Evolutionary conservation across 2,888 invertebrate species (phyloP), one percentile per base, ranked within the genome.

Genomic region (Protonemura montana): DNA sequence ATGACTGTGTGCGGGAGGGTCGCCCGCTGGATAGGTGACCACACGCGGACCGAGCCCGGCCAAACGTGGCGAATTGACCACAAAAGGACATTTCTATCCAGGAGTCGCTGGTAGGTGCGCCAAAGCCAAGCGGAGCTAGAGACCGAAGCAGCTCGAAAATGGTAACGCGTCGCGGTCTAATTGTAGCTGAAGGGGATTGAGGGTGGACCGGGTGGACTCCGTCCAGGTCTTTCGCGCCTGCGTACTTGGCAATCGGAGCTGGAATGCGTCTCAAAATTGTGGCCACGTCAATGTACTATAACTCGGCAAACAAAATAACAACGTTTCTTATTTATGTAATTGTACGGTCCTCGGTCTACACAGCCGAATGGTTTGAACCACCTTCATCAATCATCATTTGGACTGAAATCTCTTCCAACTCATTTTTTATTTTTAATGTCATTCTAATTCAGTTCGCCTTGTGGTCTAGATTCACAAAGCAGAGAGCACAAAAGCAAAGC

Each of bases 51-150:
- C 78, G 13, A 7, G 5, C 5, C 25, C 1, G 78, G n/a, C n/a
- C 78, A 10, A 78, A 81, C 81, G 81, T 30, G 21, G 30, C 81
- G 81, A 81, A 81, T 81, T 81, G 81, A 81, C 81, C 81, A 81
- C 81, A 81, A 81, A 81, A 81, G 81, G 81, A 81, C 81, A 81
- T 81, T 81, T 81, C 81, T 30, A 81, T 81, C 81, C 81, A 30
- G 81, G 59, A 81, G 30, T 81, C 27, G 81, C 28, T 59, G 59
- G 59, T 2, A 21, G 59, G 13, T 21, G 59, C 59, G 59, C 59
- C 59, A 59, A 59, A 21, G 21, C 59, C 35, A 3, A 35, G 28
- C 78, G 77, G 28, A 80, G 80, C 7, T 27, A 80, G 7, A 28
- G n/a, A 26, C 27, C 35, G 35, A 21, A 10, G 81, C 30, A n/a